These are phyloP conservation scores for Drosophila miranda DNA, from an alignment of 1,140 invertebrate genomes.

Conservation along the genomic window DNA sequence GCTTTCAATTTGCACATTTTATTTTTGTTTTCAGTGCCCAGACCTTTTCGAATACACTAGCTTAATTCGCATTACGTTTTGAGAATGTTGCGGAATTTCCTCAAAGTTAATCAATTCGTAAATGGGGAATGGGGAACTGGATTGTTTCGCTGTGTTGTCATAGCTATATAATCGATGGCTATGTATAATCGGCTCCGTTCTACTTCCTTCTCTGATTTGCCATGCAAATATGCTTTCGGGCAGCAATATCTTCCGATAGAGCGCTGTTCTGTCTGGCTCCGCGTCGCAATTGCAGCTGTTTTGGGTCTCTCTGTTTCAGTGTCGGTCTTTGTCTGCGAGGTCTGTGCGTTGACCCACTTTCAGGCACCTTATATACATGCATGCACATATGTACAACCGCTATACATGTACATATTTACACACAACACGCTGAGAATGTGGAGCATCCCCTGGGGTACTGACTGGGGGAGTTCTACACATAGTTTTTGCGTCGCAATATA, in stretches of 20 bases:
- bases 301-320: conserved; percentile 8
- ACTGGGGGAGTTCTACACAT: conserved; percentile 11
- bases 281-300: conserved; percentile 29
- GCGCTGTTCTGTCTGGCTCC: conserved; percentile 7
- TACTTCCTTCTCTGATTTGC: neutral
- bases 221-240: conserved; percentile 31
- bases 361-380: conserved; percentile 33
- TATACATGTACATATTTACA: conserved; percentile 7
- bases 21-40: neutral
- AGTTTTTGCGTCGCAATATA: conserved; percentile 37
- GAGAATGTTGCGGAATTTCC: too few species aligned
- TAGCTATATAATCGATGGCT: neutral
- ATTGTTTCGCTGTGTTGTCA: conserved; percentile 40
- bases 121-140: conserved; percentile 13
- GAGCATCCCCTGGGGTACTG: conserved; percentile 38
- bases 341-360: conserved; percentile 54
- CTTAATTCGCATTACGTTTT: neutral
- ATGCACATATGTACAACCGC: conserved; percentile 2
- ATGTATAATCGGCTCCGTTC: neutral
- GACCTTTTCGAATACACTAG: conserved; percentile 5
- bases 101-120: conserved; percentile 10
- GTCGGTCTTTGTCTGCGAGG: conserved; percentile 16
- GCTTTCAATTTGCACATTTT: conserved; percentile 31
- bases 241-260: conserved; percentile 7
- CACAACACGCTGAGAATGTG: conserved; percentile 19